Percentiles rank a stretch among this genome's conserved stretches.
Conservation (phyloP, 2,113 vertebrate genomes). For the Mixornis gularis region DNA sequence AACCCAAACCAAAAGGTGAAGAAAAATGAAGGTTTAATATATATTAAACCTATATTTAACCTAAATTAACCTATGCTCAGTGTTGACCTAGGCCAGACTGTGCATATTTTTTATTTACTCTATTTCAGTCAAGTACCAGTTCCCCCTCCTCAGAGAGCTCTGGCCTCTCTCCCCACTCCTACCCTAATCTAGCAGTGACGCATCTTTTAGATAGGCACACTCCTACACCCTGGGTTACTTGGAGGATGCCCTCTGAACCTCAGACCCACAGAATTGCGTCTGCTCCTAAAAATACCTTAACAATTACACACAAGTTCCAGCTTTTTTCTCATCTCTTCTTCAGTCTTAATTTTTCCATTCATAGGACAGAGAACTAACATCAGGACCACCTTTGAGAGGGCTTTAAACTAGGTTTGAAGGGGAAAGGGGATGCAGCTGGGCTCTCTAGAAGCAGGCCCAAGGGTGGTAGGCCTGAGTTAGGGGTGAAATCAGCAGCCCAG, state of each 20-base stretch:
- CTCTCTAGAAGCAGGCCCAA: neutral
- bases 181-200: neutral
- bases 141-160: neutral
- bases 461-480: neutral
- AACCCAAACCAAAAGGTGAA: neutral
- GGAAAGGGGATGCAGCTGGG: neutral
- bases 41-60: neutral
- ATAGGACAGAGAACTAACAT: neutral
- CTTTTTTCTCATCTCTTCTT: neutral
- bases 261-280: neutral
- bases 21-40: neutral
- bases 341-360: neutral
- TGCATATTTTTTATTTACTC: neutral
- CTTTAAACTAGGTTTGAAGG: neutral
- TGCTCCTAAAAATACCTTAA: neutral
- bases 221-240: neutral
- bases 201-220: neutral
- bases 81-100: neutral
- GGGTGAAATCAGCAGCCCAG: neutral
- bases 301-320: neutral
- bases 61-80: neutral
- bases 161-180: neutral
- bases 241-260: neutral
- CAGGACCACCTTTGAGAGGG: neutral
- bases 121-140: neutral